Evolutionary conservation across 2,113 vertebrate genomes (phyloP).

Genomic region (Perca fluviatilis): DNA sequence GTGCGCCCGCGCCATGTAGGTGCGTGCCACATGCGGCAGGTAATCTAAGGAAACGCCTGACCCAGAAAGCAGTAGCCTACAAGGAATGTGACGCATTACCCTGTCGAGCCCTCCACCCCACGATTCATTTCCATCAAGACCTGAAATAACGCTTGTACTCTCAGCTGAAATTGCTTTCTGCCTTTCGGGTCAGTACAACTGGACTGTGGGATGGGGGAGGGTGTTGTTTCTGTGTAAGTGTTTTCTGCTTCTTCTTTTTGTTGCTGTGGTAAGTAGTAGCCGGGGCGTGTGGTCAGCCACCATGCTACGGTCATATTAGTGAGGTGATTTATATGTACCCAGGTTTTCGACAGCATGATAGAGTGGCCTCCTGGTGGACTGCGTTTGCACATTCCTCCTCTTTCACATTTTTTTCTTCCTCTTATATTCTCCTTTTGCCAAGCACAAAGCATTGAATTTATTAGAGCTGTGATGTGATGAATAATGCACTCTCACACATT

Average conservation of each 20-base stretch:
- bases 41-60: conserved; percentile 58
- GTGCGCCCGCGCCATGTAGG: too few relatives aligned
- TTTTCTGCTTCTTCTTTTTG: conserved; percentile 25
- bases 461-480: conserved; percentile 68
- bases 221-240: conserved; percentile 47
- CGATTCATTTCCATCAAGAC: conserved; percentile 82
- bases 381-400: conserved; percentile 52
- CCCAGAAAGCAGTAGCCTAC: conserved; percentile 70
- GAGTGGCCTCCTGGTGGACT: conserved; percentile 56
- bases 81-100: conserved; percentile 64
- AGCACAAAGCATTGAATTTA: conserved; percentile 63
- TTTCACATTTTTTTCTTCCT: conserved; percentile 24
- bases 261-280: conserved; percentile 44
- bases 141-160: conserved; percentile 83
- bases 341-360: conserved; percentile 71
- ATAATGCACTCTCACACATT: conserved; percentile 62
- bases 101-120: conserved; percentile 49
- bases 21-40: not conserved
- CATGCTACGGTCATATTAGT: conserved; percentile 79
- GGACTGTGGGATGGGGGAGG: conserved; percentile 24
- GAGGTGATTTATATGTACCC: conserved; percentile 84
- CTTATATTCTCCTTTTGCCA: conserved; percentile 32
- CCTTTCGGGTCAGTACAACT: conserved; percentile 76
- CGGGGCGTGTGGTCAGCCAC: conserved; percentile 66
- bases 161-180: conserved; percentile 83